These are phyloP conservation scores for Trichopria drosophilae DNA, from an alignment of 2,888 invertebrate species.

Conservation along the genomic window DNA sequence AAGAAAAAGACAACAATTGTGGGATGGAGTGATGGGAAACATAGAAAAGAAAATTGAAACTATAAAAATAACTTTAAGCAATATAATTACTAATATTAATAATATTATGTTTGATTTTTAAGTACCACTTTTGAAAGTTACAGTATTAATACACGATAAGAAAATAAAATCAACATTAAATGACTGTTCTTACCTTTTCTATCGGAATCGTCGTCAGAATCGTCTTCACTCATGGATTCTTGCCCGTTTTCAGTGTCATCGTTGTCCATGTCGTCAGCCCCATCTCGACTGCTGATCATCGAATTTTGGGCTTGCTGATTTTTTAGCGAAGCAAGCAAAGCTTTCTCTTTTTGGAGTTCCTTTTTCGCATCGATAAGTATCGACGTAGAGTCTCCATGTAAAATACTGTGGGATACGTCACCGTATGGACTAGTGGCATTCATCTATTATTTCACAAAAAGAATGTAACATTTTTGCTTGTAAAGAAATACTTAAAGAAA, in stretches of 20 bases:
- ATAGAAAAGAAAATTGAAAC: no score
- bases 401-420: conserved; percentile 64
- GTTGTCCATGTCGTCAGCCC: conserved; percentile 61
- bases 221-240: conserved; percentile 64
- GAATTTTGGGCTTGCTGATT: conserved; percentile 46
- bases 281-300: conserved; percentile 58
- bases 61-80: no score
- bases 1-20: no score
- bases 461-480: not conserved
- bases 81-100: no score
- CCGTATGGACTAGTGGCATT: conserved; percentile 52
- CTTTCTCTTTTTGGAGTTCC: conserved; percentile 73
- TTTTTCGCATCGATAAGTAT: conserved; percentile 78
- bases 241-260: conserved; percentile 64
- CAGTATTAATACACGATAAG: no score
- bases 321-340: conserved; percentile 59
- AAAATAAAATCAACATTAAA: no score
- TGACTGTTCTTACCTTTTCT: conserved; percentile 67
- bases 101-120: conserved; percentile 13
- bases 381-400: conserved; percentile 64
- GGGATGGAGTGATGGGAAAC: no score
- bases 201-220: conserved; percentile 63
- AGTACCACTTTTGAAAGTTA: not conserved
- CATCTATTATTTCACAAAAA: conserved; percentile 39
- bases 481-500: not conserved